Evolutionary conservation across 2,797 vertebrate genomes (phyloP).

Genomic region (Botia almorhae): DNA sequence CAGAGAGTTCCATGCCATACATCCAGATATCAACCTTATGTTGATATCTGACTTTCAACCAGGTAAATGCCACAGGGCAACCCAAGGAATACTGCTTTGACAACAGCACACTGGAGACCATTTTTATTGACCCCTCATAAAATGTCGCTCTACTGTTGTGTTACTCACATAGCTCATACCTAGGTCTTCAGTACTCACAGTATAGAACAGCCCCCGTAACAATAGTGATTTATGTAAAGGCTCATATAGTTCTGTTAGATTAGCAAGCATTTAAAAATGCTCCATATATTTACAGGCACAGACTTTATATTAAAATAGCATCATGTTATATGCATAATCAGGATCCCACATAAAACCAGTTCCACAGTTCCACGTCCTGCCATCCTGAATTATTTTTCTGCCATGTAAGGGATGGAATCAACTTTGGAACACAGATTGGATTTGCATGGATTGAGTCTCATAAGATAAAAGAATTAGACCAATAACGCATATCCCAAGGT

Average conservation of each 20-base stretch:
- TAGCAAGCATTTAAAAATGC: background rate
- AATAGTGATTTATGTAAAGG: background rate
- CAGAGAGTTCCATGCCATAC: constrained; percentile 78
- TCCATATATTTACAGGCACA: no score
- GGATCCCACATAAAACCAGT: constrained; percentile 65
- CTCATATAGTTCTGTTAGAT: background rate
- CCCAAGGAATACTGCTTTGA: background rate
- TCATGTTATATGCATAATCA: constrained; percentile 51
- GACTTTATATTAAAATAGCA: no score
- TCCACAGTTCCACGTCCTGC: constrained; percentile 87
- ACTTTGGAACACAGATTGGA: constrained; percentile 93
- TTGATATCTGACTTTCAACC: constrained; percentile 89
- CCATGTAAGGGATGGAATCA: constrained; percentile 85
- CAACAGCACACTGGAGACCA: background rate
- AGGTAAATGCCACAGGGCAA: constrained; percentile 74
- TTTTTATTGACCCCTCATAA: constrained; percentile 22
- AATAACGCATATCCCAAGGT: background rate
- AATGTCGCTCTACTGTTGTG: background rate
- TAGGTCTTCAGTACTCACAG: background rate
- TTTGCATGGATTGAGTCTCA: constrained; percentile 83
- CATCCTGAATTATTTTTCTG: constrained; percentile 88
- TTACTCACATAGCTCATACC: background rate
- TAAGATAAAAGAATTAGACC: background rate
- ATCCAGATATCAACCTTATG: constrained; percentile 76
- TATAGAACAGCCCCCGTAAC: background rate